A percentile compares a stretch with the other conserved stretches of the same genome.
Evolutionary conservation across 2,888 invertebrate species (phyloP).

Genomic region (Acronicta leporina): DNA sequence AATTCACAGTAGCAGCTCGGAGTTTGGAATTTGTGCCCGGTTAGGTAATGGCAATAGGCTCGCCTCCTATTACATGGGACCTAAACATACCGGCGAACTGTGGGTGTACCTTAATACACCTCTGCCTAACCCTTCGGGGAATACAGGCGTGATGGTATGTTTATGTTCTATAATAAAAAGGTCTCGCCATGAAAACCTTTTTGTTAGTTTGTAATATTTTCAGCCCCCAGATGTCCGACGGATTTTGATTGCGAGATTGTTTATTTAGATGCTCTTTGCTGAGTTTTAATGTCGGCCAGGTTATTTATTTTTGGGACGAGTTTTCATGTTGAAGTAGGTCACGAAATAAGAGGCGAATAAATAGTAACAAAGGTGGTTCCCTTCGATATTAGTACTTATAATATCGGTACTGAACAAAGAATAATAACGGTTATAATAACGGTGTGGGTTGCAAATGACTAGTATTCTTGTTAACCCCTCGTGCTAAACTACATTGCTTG

Average conservation of each 20-base stretch:
- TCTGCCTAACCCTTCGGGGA: no score
- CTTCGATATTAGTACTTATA: neutral
- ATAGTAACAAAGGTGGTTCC: neutral
- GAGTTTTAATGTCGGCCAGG: constrained; percentile 7
- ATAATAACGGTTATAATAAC: neutral
- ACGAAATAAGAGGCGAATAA: neutral
- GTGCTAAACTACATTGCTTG: no score
- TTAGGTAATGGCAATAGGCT: no score
- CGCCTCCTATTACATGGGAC: no score
- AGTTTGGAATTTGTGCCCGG: no score
- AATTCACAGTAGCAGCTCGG: no score
- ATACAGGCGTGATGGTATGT: no score
- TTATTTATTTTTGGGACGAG: constrained; percentile 9
- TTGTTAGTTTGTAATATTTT: constrained; percentile 30
- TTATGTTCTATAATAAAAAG: constrained; percentile 43
- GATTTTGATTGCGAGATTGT: constrained; percentile 36
- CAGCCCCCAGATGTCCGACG: constrained; percentile 6
- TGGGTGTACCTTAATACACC: no score
- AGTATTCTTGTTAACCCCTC: no score
- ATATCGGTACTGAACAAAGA: neutral
- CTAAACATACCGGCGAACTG: no score
- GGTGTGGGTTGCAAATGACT: no score
- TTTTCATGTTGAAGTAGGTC: constrained; percentile 10
- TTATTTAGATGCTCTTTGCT: constrained; percentile 25
- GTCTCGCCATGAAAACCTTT: constrained; percentile 32